phyloP scores from a whole-genome alignment of 2,797 vertebrate genomes.

The Gila robusta region DNA sequence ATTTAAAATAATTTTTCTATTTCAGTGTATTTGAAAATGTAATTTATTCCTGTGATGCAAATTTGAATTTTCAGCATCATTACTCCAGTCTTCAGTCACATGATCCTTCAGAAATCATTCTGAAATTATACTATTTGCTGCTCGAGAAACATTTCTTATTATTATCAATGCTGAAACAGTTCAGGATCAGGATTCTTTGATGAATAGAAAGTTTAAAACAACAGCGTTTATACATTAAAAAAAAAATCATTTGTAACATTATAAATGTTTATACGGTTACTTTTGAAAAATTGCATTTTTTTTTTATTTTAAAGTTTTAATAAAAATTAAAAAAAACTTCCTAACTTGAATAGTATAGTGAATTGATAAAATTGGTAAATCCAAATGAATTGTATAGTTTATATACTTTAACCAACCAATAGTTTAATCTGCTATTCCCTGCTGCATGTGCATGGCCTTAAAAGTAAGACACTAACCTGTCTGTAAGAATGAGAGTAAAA shows the following conservation, averaged over 20 bases:
- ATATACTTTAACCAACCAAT: neutral
- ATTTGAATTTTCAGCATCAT: no score
- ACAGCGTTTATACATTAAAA: neutral
- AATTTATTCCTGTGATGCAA: no score
- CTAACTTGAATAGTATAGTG: neutral
- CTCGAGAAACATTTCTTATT: neutral
- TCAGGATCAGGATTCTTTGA: neutral
- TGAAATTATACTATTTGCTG: no score
- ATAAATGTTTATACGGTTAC: neutral
- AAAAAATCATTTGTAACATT: neutral
- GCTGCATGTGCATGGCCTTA: neutral
- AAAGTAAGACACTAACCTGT: neutral
- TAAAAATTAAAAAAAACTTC: no score
- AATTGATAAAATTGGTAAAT: neutral
- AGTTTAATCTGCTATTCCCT: neutral
- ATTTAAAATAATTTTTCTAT: neutral
- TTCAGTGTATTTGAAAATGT: no score
- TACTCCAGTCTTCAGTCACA: no score
- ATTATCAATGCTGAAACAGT: neutral
- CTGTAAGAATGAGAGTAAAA: neutral
- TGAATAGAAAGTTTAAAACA: neutral
- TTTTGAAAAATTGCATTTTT: neutral
- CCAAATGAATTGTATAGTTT: neutral
- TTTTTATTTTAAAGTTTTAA: neutral
- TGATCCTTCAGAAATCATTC: no score